A percentile compares a stretch with the other conserved stretches of the same genome.
Evolutionary conservation across 2,888 invertebrate species (phyloP).

Genomic region (Ecliptopera silaceata): DNA sequence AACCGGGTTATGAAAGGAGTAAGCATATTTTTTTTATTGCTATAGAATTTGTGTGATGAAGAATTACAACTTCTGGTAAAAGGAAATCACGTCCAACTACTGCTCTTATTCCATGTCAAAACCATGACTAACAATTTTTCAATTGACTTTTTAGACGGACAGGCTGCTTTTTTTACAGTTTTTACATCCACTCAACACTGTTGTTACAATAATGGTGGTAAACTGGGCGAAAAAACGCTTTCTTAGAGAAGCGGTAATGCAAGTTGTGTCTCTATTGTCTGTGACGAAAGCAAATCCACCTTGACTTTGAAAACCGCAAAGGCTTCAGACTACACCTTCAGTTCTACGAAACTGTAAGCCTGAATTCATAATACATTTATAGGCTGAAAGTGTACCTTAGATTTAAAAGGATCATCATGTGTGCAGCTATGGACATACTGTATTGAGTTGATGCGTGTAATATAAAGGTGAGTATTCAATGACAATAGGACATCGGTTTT

Average conservation of each 20-base stretch:
- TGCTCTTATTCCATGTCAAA: constrained; percentile 17
- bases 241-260: constrained; percentile 21
- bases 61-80: constrained; percentile 20
- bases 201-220: constrained; percentile 25
- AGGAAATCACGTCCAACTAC: constrained; percentile 17
- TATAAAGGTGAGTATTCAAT: constrained; percentile 78
- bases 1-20: constrained; percentile 19
- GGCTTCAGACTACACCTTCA: not conserved
- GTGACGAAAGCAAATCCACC: constrained; percentile 20
- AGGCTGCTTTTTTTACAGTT: constrained; percentile 23
- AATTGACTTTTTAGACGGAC: constrained; percentile 24
- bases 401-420: constrained; percentile 53
- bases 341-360: not conserved
- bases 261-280: constrained; percentile 21
- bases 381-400: no score
- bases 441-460: constrained; percentile 67
- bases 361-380: no score
- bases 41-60: constrained; percentile 16
- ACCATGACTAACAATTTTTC: constrained; percentile 30
- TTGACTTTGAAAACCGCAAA: constrained; percentile 15
- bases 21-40: constrained; percentile 12
- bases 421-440: constrained; percentile 51
- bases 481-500: constrained; percentile 75
- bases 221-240: constrained; percentile 21
- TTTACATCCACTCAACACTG: constrained; percentile 23